Evolutionary conservation across 1,140 invertebrate species (phyloP).

Genomic region (Nasonia longicornis): DNA sequence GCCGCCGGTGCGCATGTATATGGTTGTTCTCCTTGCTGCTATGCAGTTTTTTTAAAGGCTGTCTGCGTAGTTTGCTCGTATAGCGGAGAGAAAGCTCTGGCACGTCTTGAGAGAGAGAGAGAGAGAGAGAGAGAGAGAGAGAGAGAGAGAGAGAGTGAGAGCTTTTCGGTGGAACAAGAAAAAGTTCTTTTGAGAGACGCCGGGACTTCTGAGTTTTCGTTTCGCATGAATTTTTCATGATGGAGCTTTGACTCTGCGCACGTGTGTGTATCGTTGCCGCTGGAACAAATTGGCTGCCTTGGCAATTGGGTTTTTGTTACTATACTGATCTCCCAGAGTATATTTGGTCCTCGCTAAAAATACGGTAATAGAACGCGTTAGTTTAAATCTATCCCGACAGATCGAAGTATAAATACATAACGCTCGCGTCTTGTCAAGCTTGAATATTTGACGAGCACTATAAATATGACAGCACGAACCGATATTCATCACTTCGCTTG

Average conservation of each 20-base stretch:
- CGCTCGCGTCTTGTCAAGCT: too few species aligned
- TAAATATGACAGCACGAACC: too few species aligned
- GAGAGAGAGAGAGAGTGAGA: not conserved
- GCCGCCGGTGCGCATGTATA: not conserved
- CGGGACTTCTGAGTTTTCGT: not conserved
- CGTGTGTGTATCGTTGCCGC: too few species aligned
- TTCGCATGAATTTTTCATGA: not conserved
- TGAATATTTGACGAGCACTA: too few species aligned
- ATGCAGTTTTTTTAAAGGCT: not conserved
- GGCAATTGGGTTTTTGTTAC: not conserved
- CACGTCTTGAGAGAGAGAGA: not conserved
- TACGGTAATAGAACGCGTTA: too few species aligned
- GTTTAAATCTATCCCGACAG: too few species aligned
- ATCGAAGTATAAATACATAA: too few species aligned
- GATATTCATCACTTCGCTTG: not conserved
- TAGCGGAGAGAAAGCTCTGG: too few species aligned
- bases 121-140: not conserved
- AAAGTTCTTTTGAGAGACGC: not conserved
- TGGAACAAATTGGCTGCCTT: too few species aligned
- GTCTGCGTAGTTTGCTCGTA: too few species aligned
- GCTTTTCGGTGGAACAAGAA: not conserved
- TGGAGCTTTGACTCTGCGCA: not conserved
- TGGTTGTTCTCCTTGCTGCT: not conserved
- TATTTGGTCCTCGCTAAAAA: too few species aligned
- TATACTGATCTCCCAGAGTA: too few species aligned